Base-by-base conservation (phyloP, 2,888 invertebrate genomes). In the Brenthis ino region DNA sequence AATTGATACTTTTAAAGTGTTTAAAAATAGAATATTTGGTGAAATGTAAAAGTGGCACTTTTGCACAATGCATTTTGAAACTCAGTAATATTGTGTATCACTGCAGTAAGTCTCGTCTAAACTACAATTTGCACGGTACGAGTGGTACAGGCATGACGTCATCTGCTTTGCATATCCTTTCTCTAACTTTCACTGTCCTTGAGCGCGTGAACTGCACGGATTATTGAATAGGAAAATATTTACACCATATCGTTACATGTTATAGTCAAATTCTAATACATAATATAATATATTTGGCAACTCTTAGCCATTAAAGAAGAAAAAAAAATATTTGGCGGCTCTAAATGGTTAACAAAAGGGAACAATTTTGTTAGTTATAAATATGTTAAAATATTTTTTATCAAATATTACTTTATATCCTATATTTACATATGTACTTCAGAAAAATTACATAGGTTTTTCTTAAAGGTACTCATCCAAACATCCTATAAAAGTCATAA, bases 171-270 rank as follows among this genome's bases (percentile, higher is more conserved):
- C 82, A 83, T 82, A 86, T 88, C 89, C 88, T 89, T 89, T 90
- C 89, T 84, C 87, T 84, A 76, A 86, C 91, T 92, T 92, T 92
- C 91, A 85, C 91, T 82, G 87, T 89, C 91, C 91, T 91, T 91
- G 86, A 83, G 83, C 77, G 82, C 78, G 79, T 77, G 77, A 71
- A 79, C 80, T 80, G 77, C 80, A 67, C 48, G 56, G 54, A 68
- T 63, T 66, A 68, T 66, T 70, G 58, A 63, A 68, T 64, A 64
- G 65, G 53, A 68, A 63, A 60, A 65, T 74, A 72, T 74, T 65
- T 57, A 67, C 54, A 61, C 60, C 57, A 69, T 24, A 67, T 50
- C 53, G 56, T 50, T 24, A 51, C 51, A 51, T 53, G 43, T 71
- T 77, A 74, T 74, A 72, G 68, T 73, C 56, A 65, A 72, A 63